Evolutionary conservation across 2,888 invertebrate genomes (phyloP), one percentile per base, ranked within the genome.

Genomic region (Malachius bipustulatus): DNA sequence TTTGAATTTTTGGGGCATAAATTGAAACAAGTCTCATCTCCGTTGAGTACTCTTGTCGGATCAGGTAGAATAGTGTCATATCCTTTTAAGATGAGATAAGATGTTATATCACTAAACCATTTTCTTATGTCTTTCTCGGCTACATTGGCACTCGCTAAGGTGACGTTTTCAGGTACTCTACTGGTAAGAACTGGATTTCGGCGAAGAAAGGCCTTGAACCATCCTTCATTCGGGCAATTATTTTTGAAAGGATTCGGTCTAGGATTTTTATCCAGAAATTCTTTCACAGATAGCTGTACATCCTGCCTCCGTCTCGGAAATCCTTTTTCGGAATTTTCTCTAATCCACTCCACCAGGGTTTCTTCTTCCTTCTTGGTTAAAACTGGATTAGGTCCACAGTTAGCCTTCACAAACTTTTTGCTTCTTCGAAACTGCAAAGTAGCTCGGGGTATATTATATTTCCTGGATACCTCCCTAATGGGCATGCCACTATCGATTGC

Each of bases 131-230:
- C n/a, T n/a, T n/a, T n/a, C n/a, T n/a, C n/a, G n/a, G n/a, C n/a
- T n/a, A n/a, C n/a, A n/a, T n/a, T n/a, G n/a, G n/a, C n/a, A n/a
- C n/a, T n/a, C n/a, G n/a, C n/a, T n/a, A n/a, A n/a, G n/a, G n/a
- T n/a, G n/a, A n/a, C n/a, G n/a, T n/a, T n/a, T n/a, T n/a, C n/a
- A n/a, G n/a, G n/a, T n/a, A n/a, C n/a, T n/a, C n/a, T n/a, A n/a
- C n/a, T n/a, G 16, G 37, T 28, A 19, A 50, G 34, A 13, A 48
- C 37, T 10, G 51, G 49, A 36, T 52, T 50, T 12, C 51, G 35
- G 26, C 40, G 37, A 29, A 50, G 30, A 39, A 49, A 50, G 4
- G 44, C 35, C 30, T 31, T 28, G 30, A 37, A 44, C 41, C 38
- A 41, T 14, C 36, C 33, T 16, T 35, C 30, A n/a, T 39, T 31